phyloP scores from a whole-genome alignment of 2,888 invertebrate genomes.

The Drosophila meridionalis region DNA sequence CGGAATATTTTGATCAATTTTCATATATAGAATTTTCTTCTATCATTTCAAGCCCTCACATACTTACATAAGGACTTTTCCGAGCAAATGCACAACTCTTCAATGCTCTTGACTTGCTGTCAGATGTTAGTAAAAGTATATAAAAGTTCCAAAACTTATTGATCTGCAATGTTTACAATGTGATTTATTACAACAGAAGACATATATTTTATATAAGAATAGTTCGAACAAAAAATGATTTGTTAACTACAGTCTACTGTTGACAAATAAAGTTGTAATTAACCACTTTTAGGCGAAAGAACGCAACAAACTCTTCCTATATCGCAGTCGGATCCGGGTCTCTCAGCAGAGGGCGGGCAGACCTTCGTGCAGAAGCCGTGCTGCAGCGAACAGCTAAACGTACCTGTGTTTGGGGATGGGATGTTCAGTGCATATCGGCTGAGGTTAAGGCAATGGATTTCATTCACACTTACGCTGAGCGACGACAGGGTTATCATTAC shows the following conservation, averaged over 20 bases:
- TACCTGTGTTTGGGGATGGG: too few species aligned
- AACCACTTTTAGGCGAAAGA: conserved; percentile 46
- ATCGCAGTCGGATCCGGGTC: conserved; percentile 82
- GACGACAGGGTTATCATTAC: too few species aligned
- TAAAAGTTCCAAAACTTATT: not conserved
- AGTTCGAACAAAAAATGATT: conserved; percentile 67
- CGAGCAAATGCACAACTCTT: too few species aligned
- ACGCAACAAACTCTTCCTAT: conserved; percentile 83
- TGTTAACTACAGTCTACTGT: conserved; percentile 65
- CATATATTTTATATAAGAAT: conserved; percentile 55
- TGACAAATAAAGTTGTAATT: conserved; percentile 28
- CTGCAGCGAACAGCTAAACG: conserved; percentile 71
- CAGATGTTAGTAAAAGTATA: not conserved
- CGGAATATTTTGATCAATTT: too few species aligned
- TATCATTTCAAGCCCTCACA: too few species aligned
- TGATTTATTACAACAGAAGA: conserved; percentile 69
- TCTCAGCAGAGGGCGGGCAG: conserved; percentile 71
- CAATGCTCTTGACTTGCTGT: too few species aligned
- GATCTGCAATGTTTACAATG: conserved; percentile 68
- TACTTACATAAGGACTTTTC: too few species aligned
- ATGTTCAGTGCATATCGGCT: too few species aligned
- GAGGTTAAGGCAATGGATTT: not conserved
- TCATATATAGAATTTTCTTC: too few species aligned
- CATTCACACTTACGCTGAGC: conserved; percentile 53
- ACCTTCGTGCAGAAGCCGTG: conserved; percentile 80